Conservation (phyloP, 2,797 vertebrate species). For the Clarias platycephalus region DNA sequence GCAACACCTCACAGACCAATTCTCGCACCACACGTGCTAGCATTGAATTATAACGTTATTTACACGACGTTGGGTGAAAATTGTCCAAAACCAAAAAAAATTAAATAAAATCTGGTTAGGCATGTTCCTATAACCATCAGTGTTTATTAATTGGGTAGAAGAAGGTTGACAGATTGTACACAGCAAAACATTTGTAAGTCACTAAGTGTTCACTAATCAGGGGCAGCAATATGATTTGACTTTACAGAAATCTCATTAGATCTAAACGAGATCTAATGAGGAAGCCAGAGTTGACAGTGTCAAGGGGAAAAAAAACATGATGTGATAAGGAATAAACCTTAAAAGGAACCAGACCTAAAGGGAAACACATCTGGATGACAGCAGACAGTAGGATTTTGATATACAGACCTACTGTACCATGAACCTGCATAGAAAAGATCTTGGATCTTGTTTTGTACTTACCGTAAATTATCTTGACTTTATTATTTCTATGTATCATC, state of each 20-base stretch:
- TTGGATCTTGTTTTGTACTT: background rate
- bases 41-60: background rate
- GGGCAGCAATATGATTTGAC: background rate
- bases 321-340: background rate
- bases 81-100: too few relatives aligned
- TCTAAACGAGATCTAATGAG: background rate
- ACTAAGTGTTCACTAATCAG: background rate
- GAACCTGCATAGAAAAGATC: background rate
- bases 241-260: slow-evolving; percentile 1
- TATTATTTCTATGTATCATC: slow-evolving; percentile 7
- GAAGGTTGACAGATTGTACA: background rate
- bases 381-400: slow-evolving; percentile 16
- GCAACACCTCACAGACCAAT: background rate
- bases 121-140: background rate
- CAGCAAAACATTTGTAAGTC: background rate
- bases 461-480: slow-evolving; percentile 22
- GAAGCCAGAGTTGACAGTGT: background rate
- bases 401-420: background rate
- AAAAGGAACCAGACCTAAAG: background rate
- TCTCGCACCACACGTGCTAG: background rate
- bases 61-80: background rate
- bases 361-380: background rate
- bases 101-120: background rate
- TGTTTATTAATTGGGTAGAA: background rate
- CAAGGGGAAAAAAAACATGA: background rate